Evolutionary conservation across 2,888 invertebrate species (phyloP), one percentile per base, ranked within the genome.

Genomic region (Stramonita haemastoma): DNA sequence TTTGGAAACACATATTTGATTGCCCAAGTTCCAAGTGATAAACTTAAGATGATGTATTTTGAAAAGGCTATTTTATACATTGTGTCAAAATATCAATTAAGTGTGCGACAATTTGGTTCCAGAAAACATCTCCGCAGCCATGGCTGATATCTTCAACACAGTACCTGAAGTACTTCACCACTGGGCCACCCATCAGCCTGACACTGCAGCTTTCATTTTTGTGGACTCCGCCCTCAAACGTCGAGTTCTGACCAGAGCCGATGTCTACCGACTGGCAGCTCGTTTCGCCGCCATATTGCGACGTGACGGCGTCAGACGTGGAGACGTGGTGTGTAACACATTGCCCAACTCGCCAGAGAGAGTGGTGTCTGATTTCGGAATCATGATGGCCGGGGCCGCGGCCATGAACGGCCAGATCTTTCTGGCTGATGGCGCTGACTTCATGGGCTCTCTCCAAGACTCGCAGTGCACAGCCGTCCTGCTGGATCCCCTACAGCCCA

Each of bases 361-460:
- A 22, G 60, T 90, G 66, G 46, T 91, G 46, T 79, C 90, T 13
- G 90, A 91, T 32, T 46, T 91, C n/a, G 89, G 90, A 0, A 81
- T 84, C 19, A 83, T 90, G 32, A 15, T 90, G 87, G 90, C 90
- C 11, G 90, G 90, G n/a, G 89, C 89, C 8, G 57, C 88, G 11
- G 57, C 81, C 29, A 56, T 90, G 13, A 91, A 91, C 57, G 81
- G 83, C 36, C 87, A 88, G 90, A 87, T 91, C 17, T 79, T 91
- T 13, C 89, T 90, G 15, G 81, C 90, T 32, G 91, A 91, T 87
- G 91, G 90, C 0, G 89, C 84, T 17, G 91, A 91, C 70, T 90
- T 91, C 79, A 19, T 89, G 1, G 88, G 88, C 26, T 81, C 90
- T 32, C 77, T 91, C 66, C 86, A 36, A n/a, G 73, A 60, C 15